These are phyloP conservation scores for Garrulus glandarius DNA, from an alignment of 2,797 vertebrate species.

Conservation along the genomic window DNA sequence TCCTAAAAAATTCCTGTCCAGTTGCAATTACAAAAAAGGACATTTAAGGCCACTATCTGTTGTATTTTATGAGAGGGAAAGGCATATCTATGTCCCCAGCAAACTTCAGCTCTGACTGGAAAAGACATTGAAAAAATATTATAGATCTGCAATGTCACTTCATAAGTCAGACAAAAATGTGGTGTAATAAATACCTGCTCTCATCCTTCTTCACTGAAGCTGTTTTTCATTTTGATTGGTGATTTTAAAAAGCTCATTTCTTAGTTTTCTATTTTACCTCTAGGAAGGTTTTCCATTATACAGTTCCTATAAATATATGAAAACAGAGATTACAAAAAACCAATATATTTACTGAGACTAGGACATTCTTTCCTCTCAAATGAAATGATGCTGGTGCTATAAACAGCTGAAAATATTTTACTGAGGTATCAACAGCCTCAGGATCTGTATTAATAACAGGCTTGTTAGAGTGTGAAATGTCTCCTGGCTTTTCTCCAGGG, in stretches of 20 bases:
- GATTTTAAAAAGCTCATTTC: constrained; percentile 37
- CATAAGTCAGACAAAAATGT: neutral
- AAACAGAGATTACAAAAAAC: constrained; percentile 14
- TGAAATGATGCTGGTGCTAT: neutral
- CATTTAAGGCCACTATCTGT: neutral
- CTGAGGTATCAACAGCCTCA: neutral
- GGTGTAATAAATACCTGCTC: neutral
- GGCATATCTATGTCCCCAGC: neutral
- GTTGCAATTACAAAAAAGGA: neutral
- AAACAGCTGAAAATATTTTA: constrained; percentile 37
- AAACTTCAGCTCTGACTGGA: neutral
- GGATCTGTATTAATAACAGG: constrained; percentile 15
- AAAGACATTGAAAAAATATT: constrained; percentile 24
- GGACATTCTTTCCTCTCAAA: constrained; percentile 11
- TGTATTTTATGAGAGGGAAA: neutral
- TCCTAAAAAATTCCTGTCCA: neutral
- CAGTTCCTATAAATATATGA: constrained; percentile 4
- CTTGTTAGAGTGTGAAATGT: constrained; percentile 28
- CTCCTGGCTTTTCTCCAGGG: constrained; percentile 3
- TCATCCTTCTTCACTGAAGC: constrained; percentile 2
- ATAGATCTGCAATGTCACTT: neutral
- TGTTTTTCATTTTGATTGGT: constrained; percentile 55
- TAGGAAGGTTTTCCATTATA: constrained; percentile 27
- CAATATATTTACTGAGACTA: constrained; percentile 2
- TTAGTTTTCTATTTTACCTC: constrained; percentile 38